phyloP scores from a whole-genome alignment of 2,888 invertebrate genomes.

The Buathra laborator region DNA sequence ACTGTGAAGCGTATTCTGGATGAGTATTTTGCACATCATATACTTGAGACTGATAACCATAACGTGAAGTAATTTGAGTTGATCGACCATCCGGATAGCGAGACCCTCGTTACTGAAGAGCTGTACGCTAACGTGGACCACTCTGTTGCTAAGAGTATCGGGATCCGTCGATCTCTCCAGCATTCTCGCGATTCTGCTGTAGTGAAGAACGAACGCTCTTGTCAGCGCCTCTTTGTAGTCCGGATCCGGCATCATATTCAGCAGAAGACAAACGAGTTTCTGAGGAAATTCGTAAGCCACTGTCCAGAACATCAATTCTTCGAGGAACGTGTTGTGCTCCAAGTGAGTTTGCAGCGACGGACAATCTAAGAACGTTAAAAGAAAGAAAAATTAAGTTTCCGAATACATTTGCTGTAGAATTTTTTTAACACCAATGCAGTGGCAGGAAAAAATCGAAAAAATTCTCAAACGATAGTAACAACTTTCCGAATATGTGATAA shows the following conservation, averaged over 20 bases:
- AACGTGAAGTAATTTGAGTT: conserved; percentile 95
- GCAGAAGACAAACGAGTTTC: conserved; percentile 96
- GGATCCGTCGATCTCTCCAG: conserved; percentile 94
- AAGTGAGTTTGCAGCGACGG: conserved; percentile 92
- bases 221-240: conserved; percentile 98
- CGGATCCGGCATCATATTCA: conserved; percentile 98
- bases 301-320: conserved; percentile 99
- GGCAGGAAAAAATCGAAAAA: too few relatives aligned
- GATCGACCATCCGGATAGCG: conserved; percentile 96
- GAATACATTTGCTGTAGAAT: too few relatives aligned
- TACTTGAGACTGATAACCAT: conserved; percentile 96
- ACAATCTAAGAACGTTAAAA: conserved; percentile 86
- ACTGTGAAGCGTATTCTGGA: conserved; percentile 95
- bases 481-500: too few relatives aligned
- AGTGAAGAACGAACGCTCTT: conserved; percentile 97
- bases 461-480: too few relatives aligned
- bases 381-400: neutral
- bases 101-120: conserved; percentile 97
- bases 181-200: conserved; percentile 97
- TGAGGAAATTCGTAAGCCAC: conserved; percentile 99
- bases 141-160: conserved; percentile 96
- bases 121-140: conserved; percentile 99
- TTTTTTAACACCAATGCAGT: too few relatives aligned
- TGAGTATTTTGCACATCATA: conserved; percentile 97
- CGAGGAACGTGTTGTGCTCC: conserved; percentile 93